Conservation (phyloP, 2,797 vertebrate species). For the Oreochromis mossambicus region DNA sequence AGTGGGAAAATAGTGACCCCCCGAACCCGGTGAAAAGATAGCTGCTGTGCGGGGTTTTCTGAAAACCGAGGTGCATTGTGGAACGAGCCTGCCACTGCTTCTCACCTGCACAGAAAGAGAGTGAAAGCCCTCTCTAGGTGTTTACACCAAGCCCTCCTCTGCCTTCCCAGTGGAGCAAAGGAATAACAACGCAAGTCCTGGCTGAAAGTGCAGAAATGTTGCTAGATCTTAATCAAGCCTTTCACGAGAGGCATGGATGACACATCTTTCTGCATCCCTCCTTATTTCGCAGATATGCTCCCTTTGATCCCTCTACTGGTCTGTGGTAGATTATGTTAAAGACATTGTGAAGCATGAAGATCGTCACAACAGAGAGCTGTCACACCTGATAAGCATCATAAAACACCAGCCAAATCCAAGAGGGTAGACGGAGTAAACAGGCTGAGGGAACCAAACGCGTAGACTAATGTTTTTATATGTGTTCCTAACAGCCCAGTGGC, state of each 20-base stretch:
- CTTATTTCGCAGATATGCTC: constrained; percentile 30
- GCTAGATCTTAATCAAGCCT: constrained; percentile 71
- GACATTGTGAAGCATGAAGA: constrained; percentile 68
- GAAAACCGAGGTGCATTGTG: constrained; percentile 72
- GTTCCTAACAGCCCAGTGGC: not conserved
- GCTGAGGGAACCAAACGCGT: constrained; percentile 10
- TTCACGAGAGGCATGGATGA: constrained; percentile 36
- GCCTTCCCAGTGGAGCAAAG: constrained; percentile 64
- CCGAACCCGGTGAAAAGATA: constrained; percentile 76
- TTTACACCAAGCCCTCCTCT: constrained; percentile 72
- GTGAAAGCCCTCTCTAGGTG: constrained; percentile 53
- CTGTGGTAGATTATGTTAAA: constrained; percentile 59
- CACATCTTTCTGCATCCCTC: constrained; percentile 23
- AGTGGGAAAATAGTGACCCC: constrained; percentile 89
- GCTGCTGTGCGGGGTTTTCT: constrained; percentile 57
- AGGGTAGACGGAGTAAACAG: constrained; percentile 18
- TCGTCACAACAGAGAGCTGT: constrained; percentile 52
- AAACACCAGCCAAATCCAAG: constrained; percentile 44
- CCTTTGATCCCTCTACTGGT: constrained; percentile 23
- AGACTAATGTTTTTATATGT: constrained; percentile 31
- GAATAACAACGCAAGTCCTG: constrained; percentile 70
- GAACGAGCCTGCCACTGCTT: constrained; percentile 38
- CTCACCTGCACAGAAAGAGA: constrained; percentile 78
- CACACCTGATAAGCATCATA: constrained; percentile 66
- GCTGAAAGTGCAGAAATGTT: constrained; percentile 62